phyloP scores from a whole-genome alignment of 2,888 invertebrate species.

The Melanostoma mellinum region DNA sequence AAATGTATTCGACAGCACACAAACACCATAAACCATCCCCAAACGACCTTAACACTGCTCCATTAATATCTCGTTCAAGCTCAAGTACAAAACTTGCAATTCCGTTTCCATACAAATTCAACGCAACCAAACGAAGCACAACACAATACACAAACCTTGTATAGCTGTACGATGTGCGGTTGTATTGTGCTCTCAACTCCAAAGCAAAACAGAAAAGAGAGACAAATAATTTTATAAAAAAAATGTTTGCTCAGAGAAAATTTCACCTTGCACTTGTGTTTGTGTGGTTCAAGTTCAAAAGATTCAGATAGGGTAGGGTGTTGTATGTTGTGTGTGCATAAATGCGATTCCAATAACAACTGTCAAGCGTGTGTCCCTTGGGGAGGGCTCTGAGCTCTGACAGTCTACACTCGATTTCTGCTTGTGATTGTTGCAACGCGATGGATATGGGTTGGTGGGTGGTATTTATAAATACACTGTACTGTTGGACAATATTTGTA shows the following conservation, averaged over 20 bases:
- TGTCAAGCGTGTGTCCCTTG: not conserved
- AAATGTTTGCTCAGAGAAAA: conserved; percentile 4
- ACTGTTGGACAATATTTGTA: not conserved
- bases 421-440: conserved; percentile 39
- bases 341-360: conserved; percentile 34
- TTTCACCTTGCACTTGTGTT: conserved; percentile 40
- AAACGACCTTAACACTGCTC: conserved; percentile 73
- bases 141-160: not conserved
- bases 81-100: conserved; percentile 67
- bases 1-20: conserved; percentile 43
- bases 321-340: conserved; percentile 23
- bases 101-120: conserved; percentile 38
- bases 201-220: conserved; percentile 6
- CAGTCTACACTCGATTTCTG: conserved; percentile 13
- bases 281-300: conserved; percentile 72
- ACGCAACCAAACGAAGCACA: too few relatives aligned
- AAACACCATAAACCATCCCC: conserved; percentile 44
- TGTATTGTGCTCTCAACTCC: not conserved
- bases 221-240: not conserved
- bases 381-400: not conserved
- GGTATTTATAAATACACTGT: not conserved
- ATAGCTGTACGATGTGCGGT: not conserved
- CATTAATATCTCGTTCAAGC: conserved; percentile 72
- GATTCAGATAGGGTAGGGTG: not conserved
- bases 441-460: not conserved